These are phyloP conservation scores for Cirrhinus molitorella DNA, from an alignment of 2,797 vertebrate genomes.

Conservation along the genomic window DNA sequence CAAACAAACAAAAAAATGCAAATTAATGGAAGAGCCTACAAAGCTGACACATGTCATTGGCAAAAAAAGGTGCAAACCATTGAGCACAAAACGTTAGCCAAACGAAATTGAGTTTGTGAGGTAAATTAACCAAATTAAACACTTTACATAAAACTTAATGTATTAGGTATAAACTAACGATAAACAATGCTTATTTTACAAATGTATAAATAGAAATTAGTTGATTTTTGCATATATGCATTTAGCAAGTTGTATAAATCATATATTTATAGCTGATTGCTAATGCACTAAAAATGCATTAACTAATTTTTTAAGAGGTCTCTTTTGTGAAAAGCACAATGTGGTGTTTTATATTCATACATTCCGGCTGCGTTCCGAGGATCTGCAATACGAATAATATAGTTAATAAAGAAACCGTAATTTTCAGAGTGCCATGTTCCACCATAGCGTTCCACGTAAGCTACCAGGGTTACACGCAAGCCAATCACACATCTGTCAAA, in stretches of 20 bases:
- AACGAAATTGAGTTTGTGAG: background rate
- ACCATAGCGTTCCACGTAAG: background rate
- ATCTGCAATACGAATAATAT: too few relatives aligned
- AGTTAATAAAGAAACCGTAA: background rate
- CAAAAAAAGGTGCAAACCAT: background rate
- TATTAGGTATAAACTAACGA: background rate
- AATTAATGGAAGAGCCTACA: background rate
- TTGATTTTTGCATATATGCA: background rate
- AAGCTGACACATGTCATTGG: background rate
- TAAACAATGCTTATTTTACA: too few relatives aligned
- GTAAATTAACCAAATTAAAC: background rate
- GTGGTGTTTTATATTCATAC: background rate
- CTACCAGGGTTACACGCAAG: slow-evolving; percentile 11
- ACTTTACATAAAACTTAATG: background rate
- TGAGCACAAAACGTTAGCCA: background rate
- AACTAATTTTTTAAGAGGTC: background rate
- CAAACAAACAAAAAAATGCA: background rate
- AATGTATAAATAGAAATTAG: background rate
- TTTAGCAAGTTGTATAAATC: background rate
- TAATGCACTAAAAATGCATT: background rate
- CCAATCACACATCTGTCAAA: slow-evolving; percentile 3
- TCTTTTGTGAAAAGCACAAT: background rate
- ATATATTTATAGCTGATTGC: too few relatives aligned
- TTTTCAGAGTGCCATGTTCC: background rate
- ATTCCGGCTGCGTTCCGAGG: background rate